Evolutionary conservation across 2,888 invertebrate genomes (phyloP), one percentile per base, ranked within the genome.

Genomic region (Microdon myrmicae): DNA sequence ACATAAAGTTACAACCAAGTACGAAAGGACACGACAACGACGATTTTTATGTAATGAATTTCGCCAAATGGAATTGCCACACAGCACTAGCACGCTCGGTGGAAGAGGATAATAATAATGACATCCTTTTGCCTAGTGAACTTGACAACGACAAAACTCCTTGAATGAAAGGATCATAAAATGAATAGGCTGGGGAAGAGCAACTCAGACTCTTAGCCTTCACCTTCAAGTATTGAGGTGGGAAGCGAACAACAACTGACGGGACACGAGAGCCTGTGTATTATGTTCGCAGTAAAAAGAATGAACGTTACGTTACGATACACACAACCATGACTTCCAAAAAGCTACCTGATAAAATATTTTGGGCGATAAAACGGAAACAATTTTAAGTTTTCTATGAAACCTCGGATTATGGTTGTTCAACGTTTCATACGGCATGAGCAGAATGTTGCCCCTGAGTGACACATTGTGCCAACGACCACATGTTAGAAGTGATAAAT

Each of bases 61-160:
- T 47, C 51, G 43, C 45, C 64, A 64, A 64, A 64, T 64, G 56
- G 56, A 64, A 58, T 58, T 51, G 58, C 51, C 51, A 58, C 45
- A 47, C 56, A 45, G 51, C 47, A 51, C 20, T 10, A n/a, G 19
- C 6, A 45, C 55, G 9, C 41, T 23, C 14, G 32, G n/a, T 32
- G 28, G 29, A 23, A 20, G 22, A 32, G 51, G 38, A 49, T 56
- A 44, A 49, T 49, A 64, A 64, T 64, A 45, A 64, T 64, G 56
- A 56, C 49, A 51, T 56, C 38, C 53, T 58, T 44, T 26, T 22
- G 34, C 39, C 28, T 43, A 37, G 22, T 59, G 51, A 56, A 51
- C 45, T 51, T 64, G 64, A 37, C 56, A 47, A 32, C 17, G 22
- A 9, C 12, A 7, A 5, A 19, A 48, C 34, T 43, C 23, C 26